A percentile compares a stretch with the other conserved stretches of the same genome.
Evolutionary conservation across 2,888 invertebrate genomes (phyloP).

Genomic region (Cerceris rybyensis): DNA sequence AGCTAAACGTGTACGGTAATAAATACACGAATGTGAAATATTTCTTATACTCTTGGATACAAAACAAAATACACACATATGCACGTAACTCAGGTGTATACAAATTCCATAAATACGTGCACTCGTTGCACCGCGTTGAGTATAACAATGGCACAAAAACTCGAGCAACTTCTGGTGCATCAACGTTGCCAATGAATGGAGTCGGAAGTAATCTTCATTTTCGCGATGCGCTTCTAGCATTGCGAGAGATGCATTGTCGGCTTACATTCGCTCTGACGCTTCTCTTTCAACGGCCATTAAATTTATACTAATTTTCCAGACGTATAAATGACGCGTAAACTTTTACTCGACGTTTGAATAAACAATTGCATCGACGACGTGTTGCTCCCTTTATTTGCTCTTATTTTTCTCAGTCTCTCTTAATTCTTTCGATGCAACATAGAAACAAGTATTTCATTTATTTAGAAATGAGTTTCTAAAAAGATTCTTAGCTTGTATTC

Average conservation of each 20-base stretch:
- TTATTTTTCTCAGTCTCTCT: no score
- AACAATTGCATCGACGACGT: no score
- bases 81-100: not conserved
- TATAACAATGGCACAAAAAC: slow-evolving; percentile 20
- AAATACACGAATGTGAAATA: not conserved
- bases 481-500: no score
- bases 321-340: no score
- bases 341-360: no score
- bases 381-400: no score
- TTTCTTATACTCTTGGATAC: no score
- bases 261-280: slow-evolving; percentile 38
- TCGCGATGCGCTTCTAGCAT: slow-evolving; percentile 23
- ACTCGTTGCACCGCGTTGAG: not conserved
- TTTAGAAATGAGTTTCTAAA: no score
- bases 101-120: not conserved
- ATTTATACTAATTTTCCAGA: not conserved
- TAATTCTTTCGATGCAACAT: no score
- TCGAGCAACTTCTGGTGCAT: slow-evolving; percentile 35
- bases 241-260: slow-evolving; percentile 18
- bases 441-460: no score
- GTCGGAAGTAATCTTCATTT: slow-evolving; percentile 38
- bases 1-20: not conserved
- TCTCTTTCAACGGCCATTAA: not conserved
- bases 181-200: slow-evolving; percentile 29
- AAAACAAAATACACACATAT: no score